These are phyloP conservation scores for Noctua comes DNA, from an alignment of 2,888 invertebrate genomes.

Conservation along the genomic window DNA sequence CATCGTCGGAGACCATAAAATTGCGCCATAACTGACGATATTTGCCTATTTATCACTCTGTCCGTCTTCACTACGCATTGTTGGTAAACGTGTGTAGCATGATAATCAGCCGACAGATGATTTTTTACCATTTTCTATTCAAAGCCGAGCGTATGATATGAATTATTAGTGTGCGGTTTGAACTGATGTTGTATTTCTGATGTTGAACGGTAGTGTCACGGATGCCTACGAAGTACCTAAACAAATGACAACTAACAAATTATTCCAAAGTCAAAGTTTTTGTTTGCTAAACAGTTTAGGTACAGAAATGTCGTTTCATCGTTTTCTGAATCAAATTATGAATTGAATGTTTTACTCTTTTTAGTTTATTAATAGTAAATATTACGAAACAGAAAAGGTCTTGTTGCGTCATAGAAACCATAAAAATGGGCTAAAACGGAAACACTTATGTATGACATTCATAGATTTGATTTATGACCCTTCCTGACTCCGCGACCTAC, in stretches of 20 bases:
- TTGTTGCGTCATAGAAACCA: slow-evolving; percentile 27
- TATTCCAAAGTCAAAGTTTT: neutral
- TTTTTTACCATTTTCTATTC: slow-evolving; percentile 22
- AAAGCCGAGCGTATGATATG: neutral
- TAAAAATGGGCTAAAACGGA: slow-evolving; percentile 24
- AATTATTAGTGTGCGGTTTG: neutral
- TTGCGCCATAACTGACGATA: neutral
- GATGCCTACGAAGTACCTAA: neutral
- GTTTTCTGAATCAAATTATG: neutral
- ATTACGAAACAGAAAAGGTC: slow-evolving; percentile 16
- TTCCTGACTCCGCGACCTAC: neutral
- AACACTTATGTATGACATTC: slow-evolving; percentile 21
- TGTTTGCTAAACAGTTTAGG: neutral
- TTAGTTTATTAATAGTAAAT: neutral
- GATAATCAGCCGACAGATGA: slow-evolving; percentile 19
- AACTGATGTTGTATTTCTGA: neutral
- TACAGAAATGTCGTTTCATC: neutral
- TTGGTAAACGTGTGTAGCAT: slow-evolving; percentile 28
- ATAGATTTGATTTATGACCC: slow-evolving; percentile 23
- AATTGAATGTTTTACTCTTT: neutral
- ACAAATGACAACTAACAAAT: neutral
- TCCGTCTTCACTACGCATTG: slow-evolving; percentile 23
- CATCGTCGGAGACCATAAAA: neutral
- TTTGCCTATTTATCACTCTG: slow-evolving; percentile 7
- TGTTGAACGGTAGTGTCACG: neutral